phyloP scores from a whole-genome alignment of 53 echinoderm and acorn worm genomes.

The Crossaster papposus region DNA sequence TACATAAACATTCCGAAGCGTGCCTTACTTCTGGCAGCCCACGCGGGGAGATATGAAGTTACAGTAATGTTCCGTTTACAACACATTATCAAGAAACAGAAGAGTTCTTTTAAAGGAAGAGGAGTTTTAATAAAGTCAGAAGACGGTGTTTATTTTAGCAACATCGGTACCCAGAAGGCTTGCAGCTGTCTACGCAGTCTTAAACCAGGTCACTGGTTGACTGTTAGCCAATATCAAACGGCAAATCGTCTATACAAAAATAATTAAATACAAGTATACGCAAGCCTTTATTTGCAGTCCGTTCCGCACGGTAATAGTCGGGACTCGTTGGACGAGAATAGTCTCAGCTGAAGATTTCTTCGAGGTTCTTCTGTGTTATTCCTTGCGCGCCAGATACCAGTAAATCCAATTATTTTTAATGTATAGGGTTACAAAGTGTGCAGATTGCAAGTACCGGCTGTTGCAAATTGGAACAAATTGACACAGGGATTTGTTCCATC shows the following conservation, averaged over 20 bases:
- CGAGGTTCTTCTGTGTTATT: neutral
- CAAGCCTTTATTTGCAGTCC: neutral
- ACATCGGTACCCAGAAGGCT: neutral
- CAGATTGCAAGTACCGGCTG: neutral
- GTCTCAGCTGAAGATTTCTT: neutral
- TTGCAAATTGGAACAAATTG: neutral
- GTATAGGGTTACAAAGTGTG: slow-evolving; percentile 8
- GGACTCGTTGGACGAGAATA: neutral
- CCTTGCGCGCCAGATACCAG: neutral
- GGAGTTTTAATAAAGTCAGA: neutral
- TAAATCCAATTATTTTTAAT: slow-evolving; percentile 9
- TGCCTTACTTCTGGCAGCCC: neutral
- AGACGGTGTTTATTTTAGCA: neutral
- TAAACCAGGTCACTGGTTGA: neutral
- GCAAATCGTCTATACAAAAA: neutral
- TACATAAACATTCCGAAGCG: neutral
- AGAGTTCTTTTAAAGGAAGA: neutral
- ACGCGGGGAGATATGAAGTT: neutral
- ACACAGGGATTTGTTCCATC: neutral
- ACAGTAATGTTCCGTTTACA: neutral
- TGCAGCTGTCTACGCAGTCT: neutral
- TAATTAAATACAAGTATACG: too few relatives aligned
- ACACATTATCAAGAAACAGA: neutral
- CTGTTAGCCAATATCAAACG: neutral
- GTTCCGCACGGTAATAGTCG: neutral